Base-by-base conservation (phyloP, 2,113 vertebrate species). In the Entelurus aequoreus region DNA sequence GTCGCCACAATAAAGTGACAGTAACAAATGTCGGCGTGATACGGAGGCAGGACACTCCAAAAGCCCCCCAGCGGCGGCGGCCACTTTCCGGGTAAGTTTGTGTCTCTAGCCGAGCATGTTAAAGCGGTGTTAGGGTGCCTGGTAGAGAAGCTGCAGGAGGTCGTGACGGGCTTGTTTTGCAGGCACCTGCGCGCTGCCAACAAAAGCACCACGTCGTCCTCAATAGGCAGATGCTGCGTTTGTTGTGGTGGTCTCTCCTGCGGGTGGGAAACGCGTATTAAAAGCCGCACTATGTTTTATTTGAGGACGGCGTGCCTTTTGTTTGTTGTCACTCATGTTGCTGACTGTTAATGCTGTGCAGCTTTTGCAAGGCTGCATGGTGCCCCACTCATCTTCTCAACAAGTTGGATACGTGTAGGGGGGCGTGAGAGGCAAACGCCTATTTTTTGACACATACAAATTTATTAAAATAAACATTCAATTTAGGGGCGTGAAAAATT, bases 151-250 rank as follows among this genome's bases (percentile, higher is more conserved):
- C 78, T 78, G 67, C 67, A 67, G 50, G 74, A 84, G 77, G 84
- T 88, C 86, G 86, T 88, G 86, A 88, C 86, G 74, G 72, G 38
- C 73, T 50, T 54, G 69, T 62, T 59, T 69, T 53, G 80, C 80
- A 11, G 73, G 48, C 73, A 61, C 59, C 54, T 68, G 78, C 80
- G 73, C 82, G 74, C 51, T 53, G 19, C 21, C 51, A 13, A 7
- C 12, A 37, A 3, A 42, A 54, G 5, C 38, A 16, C 36, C 54
- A 44, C 54, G 15, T 38, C 15, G 4, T 0, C 65, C 62, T 63
- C 61, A 68, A 58, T 68, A 63, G 74, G 63, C 60, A 5, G 53
- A 7, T 0, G 46, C 13, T 19, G 53, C 10, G 47, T 3, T 44
- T 0, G 12, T 8, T 1, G 1, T 56, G 1, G 2, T 28, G 2